Conservation (phyloP, 2,888 invertebrate species). For the Aphrophora alni region DNA sequence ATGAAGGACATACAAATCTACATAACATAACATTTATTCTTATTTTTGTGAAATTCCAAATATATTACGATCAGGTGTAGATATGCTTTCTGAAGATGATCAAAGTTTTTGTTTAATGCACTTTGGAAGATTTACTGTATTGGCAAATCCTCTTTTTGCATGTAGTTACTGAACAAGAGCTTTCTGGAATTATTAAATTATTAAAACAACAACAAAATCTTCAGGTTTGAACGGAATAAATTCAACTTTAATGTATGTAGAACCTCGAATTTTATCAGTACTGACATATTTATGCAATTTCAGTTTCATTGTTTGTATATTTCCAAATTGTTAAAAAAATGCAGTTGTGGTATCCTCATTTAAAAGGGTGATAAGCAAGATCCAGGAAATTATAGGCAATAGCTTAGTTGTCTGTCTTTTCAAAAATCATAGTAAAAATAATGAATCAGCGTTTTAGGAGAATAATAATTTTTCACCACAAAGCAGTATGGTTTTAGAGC, state of each 20-base stretch:
- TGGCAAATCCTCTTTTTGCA: background rate
- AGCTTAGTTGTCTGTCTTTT: slow-evolving; percentile 12
- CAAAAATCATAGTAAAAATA: slow-evolving; percentile 20
- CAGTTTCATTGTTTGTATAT: slow-evolving; percentile 2
- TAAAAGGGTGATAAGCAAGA: slow-evolving; percentile 3
- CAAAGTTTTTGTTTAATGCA: background rate
- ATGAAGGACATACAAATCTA: too few relatives aligned
- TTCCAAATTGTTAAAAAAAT: slow-evolving; percentile 8
- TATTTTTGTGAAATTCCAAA: background rate
- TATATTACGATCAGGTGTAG: background rate
- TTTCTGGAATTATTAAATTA: background rate
- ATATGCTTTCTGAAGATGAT: background rate
- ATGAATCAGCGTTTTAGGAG: background rate
- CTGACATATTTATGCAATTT: slow-evolving; percentile 7
- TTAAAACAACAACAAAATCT: background rate
- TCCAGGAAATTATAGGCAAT: slow-evolving; percentile 13
- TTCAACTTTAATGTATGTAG: background rate
- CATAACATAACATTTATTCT: background rate
- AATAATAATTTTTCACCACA: slow-evolving; percentile 17
- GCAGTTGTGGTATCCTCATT: slow-evolving; percentile 18
- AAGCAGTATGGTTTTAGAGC: slow-evolving; percentile 16
- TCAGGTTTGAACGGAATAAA: background rate
- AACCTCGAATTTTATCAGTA: background rate
- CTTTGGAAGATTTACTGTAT: background rate
- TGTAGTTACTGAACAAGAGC: background rate